These are phyloP conservation scores for Agapornis canus DNA, from an alignment of 2,797 vertebrate species.

Conservation along the genomic window DNA sequence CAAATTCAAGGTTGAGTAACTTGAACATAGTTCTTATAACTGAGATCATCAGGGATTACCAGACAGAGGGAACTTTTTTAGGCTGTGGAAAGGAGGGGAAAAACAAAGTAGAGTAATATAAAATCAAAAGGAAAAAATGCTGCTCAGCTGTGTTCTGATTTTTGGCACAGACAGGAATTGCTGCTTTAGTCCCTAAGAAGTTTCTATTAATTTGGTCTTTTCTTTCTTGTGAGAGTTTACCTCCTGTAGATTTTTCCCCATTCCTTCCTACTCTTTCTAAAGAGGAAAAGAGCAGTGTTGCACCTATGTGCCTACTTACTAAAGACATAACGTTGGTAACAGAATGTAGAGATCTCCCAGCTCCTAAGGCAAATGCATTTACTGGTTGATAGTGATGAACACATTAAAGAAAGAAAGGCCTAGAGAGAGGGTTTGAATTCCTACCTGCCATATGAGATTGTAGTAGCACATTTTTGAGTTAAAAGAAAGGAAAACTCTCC, in stretches of 20 bases:
- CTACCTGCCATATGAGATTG: neutral
- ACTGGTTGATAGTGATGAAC: slow-evolving; percentile 7
- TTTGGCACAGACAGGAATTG: neutral
- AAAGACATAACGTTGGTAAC: neutral
- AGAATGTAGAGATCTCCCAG: neutral
- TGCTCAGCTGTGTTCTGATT: neutral
- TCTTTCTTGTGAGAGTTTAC: neutral
- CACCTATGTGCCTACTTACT: neutral
- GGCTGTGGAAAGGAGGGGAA: neutral
- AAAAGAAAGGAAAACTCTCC: neutral
- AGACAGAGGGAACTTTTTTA: neutral
- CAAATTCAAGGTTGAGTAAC: neutral
- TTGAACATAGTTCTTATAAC: neutral
- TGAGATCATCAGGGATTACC: neutral
- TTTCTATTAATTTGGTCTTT: neutral
- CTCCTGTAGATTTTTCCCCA: neutral
- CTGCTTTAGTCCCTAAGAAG: neutral
- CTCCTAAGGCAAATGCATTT: neutral
- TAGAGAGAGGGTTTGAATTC: neutral
- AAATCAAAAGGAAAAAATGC: neutral
- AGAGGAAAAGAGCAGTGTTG: neutral
- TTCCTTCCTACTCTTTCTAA: neutral
- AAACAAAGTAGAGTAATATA: neutral
- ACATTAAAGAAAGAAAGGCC: neutral
- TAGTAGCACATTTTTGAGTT: neutral